Conservation (phyloP, 2,888 invertebrate genomes). For the Lissocephala sabroskyi region DNA sequence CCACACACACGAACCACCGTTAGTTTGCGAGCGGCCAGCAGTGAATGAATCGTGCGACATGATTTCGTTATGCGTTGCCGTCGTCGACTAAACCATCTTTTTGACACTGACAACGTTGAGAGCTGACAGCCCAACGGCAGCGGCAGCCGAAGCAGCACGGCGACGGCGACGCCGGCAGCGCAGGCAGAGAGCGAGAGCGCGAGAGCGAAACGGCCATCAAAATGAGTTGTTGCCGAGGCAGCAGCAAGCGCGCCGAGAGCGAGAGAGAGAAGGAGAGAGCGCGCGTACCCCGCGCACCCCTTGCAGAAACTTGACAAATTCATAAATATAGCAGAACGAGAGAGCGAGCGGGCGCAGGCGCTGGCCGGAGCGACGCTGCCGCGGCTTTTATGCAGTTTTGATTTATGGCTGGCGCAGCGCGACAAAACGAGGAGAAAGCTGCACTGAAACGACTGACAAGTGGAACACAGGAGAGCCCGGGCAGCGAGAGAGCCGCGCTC, state of each 20-base stretch:
- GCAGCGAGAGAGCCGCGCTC: not conserved
- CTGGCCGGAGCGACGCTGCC: too few species aligned
- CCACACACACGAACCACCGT: conserved; percentile 12
- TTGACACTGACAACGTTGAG: conserved; percentile 72
- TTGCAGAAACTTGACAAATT: too few species aligned
- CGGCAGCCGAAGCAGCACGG: conserved; percentile 14
- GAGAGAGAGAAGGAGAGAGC: conserved; percentile 18
- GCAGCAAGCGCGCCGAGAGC: conserved; percentile 27
- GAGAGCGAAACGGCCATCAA: conserved; percentile 36
- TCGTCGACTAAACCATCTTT: conserved; percentile 73
- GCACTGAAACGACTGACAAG: not conserved
- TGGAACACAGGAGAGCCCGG: not conserved
- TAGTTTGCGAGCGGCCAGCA: too few species aligned
- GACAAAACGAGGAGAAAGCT: not conserved
- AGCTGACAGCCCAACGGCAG: too few species aligned
- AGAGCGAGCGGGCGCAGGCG: too few species aligned
- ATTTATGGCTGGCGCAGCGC: too few species aligned
- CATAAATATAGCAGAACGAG: too few species aligned
- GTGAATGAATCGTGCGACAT: too few species aligned
- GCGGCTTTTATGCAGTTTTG: too few species aligned
- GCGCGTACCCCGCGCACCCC: too few species aligned
- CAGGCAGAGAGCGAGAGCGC: conserved; percentile 16
- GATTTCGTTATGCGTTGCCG: conserved; percentile 70
- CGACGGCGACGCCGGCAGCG: conserved; percentile 19
- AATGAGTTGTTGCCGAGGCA: conserved; percentile 45